phyloP scores from a whole-genome alignment of 1,140 invertebrate genomes.

The Heliconius hermathena region DNA sequence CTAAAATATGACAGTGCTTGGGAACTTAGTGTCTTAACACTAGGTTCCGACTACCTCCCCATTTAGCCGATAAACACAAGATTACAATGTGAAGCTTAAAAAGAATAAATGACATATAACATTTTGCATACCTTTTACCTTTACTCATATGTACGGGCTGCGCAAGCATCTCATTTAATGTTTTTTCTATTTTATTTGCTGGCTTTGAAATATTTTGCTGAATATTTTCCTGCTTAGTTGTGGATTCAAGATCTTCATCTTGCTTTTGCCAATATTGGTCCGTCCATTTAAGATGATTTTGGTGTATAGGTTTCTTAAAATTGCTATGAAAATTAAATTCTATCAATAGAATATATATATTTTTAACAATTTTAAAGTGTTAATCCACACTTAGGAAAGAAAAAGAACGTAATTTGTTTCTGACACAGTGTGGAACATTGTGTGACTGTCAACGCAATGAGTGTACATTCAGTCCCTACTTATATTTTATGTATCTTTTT shows the following conservation, averaged over 20 bases:
- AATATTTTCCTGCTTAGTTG: not conserved
- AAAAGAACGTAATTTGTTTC: too few species aligned
- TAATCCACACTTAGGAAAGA: too few species aligned
- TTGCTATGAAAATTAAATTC: not conserved
- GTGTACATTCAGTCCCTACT: too few species aligned
- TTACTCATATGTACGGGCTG: constrained; percentile 50
- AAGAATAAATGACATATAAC: not conserved
- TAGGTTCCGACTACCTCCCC: too few species aligned
- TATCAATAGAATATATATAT: not conserved
- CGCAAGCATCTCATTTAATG: constrained; percentile 40
- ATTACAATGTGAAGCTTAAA: not conserved
- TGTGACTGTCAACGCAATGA: too few species aligned
- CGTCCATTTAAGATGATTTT: constrained; percentile 2
- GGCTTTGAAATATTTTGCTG: not conserved
- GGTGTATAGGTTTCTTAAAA: not conserved
- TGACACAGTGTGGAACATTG: too few species aligned
- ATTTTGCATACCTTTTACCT: constrained; percentile 47
- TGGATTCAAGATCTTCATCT: not conserved
- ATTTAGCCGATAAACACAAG: not conserved
- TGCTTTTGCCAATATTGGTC: constrained; percentile 24
- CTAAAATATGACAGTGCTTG: too few species aligned
- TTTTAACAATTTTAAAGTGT: too few species aligned
- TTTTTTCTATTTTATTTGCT: constrained; percentile 38
- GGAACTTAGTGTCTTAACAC: too few species aligned
- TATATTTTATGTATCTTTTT: too few species aligned